Percentiles rank a stretch among this genome's conserved stretches.
phyloP scores from a whole-genome alignment of 2,888 invertebrate genomes.

The Chalcis sispes region DNA sequence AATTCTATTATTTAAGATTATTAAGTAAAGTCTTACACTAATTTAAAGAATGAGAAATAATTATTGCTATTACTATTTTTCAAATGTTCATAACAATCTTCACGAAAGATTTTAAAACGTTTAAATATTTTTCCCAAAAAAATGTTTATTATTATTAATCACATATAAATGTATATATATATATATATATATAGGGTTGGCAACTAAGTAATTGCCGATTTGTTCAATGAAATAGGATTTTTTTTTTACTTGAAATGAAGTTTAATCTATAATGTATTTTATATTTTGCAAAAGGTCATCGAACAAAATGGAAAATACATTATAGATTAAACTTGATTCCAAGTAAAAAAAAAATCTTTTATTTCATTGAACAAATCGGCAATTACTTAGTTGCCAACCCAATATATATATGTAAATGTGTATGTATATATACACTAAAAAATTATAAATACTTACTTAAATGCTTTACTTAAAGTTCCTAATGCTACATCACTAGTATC shows the following conservation, averaged over 20 bases:
- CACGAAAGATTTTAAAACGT: background rate
- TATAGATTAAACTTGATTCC: too few species aligned
- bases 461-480: conserved; percentile 93
- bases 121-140: background rate
- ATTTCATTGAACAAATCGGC: too few species aligned
- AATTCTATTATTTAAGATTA: background rate
- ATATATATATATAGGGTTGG: too few species aligned
- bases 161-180: too few species aligned
- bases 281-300: too few species aligned
- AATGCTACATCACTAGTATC: conserved; percentile 91
- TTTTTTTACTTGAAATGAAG: too few species aligned
- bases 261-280: too few species aligned
- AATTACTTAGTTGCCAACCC: too few species aligned
- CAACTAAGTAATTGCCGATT: too few species aligned
- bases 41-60: conserved; percentile 29
- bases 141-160: conserved; percentile 29
- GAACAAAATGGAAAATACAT: too few species aligned
- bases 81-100: background rate
- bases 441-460: conserved; percentile 79
- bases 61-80: conserved; percentile 27
- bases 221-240: too few species aligned
- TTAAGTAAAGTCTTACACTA: conserved; percentile 24
- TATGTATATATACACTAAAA: background rate
- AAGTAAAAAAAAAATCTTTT: too few species aligned
- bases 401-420: background rate